Evolutionary conservation across 2,797 vertebrate genomes (phyloP).

Genomic region (Gila robusta): DNA sequence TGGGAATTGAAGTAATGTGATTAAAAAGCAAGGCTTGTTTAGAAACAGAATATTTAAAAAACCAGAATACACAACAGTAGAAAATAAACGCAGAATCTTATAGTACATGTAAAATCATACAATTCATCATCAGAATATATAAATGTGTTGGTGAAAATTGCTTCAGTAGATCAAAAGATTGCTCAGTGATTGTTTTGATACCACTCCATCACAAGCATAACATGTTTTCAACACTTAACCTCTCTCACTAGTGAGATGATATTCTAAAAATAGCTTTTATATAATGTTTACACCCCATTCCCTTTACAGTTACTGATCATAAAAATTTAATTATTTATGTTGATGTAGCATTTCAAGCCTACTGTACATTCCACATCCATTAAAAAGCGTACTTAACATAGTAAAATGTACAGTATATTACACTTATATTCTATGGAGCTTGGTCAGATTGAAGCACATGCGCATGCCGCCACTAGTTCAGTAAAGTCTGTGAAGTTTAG

Average conservation of each 20-base stretch:
- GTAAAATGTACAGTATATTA: background rate
- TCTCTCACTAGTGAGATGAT: background rate
- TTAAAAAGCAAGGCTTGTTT: background rate
- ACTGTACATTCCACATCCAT: background rate
- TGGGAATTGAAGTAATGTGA: background rate
- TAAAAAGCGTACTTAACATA: background rate
- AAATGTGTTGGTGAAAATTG: background rate
- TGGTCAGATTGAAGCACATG: background rate
- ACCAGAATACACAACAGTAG: background rate
- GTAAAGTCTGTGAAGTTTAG: background rate
- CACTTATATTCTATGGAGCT: background rate
- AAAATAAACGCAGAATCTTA: background rate
- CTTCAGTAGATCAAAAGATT: background rate
- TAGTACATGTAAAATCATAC: background rate
- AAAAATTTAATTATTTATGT: background rate
- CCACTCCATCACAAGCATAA: background rate
- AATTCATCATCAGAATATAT: background rate
- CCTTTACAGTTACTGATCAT: background rate
- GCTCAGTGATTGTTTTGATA: background rate
- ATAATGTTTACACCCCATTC: background rate
- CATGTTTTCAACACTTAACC: background rate
- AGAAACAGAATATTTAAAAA: background rate
- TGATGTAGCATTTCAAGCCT: background rate
- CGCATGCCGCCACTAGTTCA: background rate
- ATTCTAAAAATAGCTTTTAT: background rate